Evolutionary conservation across 2,113 vertebrate genomes (phyloP).

Genomic region (Chaetura pelagica): DNA sequence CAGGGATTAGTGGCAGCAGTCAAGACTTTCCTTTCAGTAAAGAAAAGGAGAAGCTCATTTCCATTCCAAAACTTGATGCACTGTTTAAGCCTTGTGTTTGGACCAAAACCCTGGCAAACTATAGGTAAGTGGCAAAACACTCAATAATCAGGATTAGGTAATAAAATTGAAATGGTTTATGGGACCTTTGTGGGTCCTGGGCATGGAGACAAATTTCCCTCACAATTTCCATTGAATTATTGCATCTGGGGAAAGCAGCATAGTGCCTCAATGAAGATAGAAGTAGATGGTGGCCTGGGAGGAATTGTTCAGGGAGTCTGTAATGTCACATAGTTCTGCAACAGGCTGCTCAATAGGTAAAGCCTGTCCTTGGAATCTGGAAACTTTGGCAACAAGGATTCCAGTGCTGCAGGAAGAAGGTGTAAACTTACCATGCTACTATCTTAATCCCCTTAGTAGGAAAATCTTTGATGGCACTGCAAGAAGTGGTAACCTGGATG

Average conservation of each 20-base stretch:
- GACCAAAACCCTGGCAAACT: background rate
- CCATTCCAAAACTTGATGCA: background rate
- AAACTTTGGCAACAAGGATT: background rate
- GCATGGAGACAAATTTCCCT: conserved; percentile 7
- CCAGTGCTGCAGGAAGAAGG: background rate
- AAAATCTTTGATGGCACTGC: background rate
- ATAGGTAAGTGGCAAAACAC: background rate
- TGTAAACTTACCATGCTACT: background rate
- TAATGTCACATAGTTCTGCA: background rate
- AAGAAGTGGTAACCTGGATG: background rate
- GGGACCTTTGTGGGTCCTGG: background rate
- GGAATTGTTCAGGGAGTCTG: background rate
- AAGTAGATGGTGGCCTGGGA: background rate
- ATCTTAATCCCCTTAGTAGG: background rate
- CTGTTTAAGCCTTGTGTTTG: background rate
- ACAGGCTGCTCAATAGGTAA: background rate
- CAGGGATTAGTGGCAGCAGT: background rate
- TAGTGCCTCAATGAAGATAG: background rate
- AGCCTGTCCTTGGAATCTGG: background rate
- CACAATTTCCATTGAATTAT: background rate
- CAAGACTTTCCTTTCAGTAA: background rate
- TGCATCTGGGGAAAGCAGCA: background rate
- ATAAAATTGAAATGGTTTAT: conserved; percentile 5
- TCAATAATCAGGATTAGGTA: conserved; percentile 24
- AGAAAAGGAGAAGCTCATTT: background rate